phyloP scores from a whole-genome alignment of 2,797 vertebrate genomes.

The Paratrypauchen microcephalus region DNA sequence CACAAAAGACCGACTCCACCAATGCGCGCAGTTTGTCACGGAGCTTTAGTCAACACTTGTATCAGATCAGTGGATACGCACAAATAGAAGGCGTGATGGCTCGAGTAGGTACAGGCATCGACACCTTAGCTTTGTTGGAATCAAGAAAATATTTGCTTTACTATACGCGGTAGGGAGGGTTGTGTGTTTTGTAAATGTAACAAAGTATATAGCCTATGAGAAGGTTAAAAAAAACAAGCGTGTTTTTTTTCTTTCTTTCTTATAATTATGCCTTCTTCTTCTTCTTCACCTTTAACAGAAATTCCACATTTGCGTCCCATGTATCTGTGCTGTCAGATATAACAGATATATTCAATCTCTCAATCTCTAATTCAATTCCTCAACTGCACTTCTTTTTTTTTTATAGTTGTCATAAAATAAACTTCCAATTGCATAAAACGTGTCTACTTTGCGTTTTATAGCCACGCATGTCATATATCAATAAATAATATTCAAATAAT shows the following conservation, averaged over 20 bases:
- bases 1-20: slow-evolving; percentile 7
- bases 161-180: not conserved
- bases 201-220: not conserved
- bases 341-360: no score
- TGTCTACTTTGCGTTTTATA: not conserved
- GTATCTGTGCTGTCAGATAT: not conserved
- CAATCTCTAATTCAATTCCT: not conserved
- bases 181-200: not conserved
- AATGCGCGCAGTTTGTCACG: slow-evolving; percentile 10
- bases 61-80: slow-evolving; percentile 10
- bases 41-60: slow-evolving; percentile 7
- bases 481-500: no score
- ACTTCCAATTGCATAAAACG: not conserved
- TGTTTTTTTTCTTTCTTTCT: not conserved
- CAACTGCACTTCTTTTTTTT: not conserved
- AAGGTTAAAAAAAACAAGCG: not conserved
- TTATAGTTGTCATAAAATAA: not conserved
- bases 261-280: not conserved
- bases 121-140: not conserved
- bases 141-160: not conserved
- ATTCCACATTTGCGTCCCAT: not conserved
- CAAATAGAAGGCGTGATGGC: not conserved
- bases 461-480: no score
- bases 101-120: not conserved
- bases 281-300: not conserved